Evolutionary conservation across 2,888 invertebrate species (phyloP).

Genomic region (Electrophaes corylata): DNA sequence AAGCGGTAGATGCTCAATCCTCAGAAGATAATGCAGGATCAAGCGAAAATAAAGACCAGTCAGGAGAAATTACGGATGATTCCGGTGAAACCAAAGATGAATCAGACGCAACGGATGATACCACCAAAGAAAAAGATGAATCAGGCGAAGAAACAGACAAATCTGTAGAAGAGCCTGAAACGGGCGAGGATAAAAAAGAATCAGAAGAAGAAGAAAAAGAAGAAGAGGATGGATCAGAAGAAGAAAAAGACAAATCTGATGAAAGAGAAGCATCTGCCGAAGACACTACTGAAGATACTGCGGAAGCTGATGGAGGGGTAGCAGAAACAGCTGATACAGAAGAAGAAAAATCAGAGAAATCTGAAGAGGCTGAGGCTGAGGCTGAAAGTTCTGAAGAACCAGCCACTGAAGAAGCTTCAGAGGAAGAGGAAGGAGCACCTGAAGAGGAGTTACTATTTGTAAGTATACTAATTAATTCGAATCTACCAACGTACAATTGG

Average conservation of each 20-base stretch:
- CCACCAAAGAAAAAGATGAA: constrained; percentile 48
- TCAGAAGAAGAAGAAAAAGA: constrained; percentile 41
- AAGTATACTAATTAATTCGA: constrained; percentile 40
- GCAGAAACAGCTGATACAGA: constrained; percentile 48
- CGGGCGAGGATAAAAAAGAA: constrained; percentile 43
- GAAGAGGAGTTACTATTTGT: constrained; percentile 87
- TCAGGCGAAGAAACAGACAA: constrained; percentile 57
- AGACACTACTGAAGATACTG: constrained; percentile 51
- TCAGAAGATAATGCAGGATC: constrained; percentile 53
- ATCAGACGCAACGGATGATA: constrained; percentile 41
- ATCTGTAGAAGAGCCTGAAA: constrained; percentile 27
- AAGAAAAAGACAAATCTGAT: constrained; percentile 38
- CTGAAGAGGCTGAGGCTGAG: constrained; percentile 53
- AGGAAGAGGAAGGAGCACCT: constrained; percentile 70
- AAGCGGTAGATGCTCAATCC: constrained; percentile 67
- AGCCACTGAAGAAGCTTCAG: constrained; percentile 43
- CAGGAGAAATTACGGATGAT: constrained; percentile 51
- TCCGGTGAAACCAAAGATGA: constrained; percentile 42
- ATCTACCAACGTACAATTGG: background rate
- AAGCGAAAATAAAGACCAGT: constrained; percentile 50
- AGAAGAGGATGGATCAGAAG: constrained; percentile 52
- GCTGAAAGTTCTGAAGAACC: constrained; percentile 53
- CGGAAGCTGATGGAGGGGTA: constrained; percentile 45
- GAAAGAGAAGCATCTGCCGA: constrained; percentile 36
- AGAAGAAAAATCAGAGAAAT: constrained; percentile 45